phyloP scores from a whole-genome alignment of 2,888 invertebrate species.

The Agrochola macilenta region DNA sequence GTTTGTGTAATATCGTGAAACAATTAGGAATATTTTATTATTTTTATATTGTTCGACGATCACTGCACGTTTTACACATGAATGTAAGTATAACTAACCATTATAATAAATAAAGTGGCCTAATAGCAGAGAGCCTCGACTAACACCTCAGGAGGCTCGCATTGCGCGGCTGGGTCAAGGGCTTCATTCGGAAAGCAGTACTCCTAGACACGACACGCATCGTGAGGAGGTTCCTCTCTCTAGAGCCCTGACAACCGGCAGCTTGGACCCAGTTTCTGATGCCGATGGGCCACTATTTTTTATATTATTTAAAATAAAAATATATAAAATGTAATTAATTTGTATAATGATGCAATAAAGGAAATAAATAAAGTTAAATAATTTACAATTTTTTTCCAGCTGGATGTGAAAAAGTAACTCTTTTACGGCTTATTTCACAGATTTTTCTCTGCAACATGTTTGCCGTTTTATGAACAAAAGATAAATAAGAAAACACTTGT shows the following conservation, averaged over 20 bases:
- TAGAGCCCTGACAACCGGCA: too few relatives aligned
- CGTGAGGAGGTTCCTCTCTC: too few relatives aligned
- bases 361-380: constrained; percentile 10
- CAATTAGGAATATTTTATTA: constrained; percentile 8
- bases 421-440: neutral
- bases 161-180: too few relatives aligned
- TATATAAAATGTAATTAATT: too few relatives aligned
- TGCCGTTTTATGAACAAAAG: neutral
- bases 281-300: too few relatives aligned
- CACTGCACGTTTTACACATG: constrained; percentile 2
- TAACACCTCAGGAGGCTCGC: too few relatives aligned
- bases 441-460: constrained; percentile 14
- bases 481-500: constrained; percentile 1
- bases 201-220: too few relatives aligned
- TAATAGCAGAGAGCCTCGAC: too few relatives aligned
- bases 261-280: too few relatives aligned
- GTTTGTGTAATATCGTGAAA: neutral
- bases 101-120: neutral
- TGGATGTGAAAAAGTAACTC: constrained; percentile 14
- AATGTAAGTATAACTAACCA: neutral
- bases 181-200: too few relatives aligned
- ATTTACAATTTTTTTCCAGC: constrained; percentile 11
- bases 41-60: neutral
- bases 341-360: too few relatives aligned
- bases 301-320: too few relatives aligned